Percentiles rank a stretch among this genome's conserved stretches.
These are phyloP conservation scores for Montifringilla adamsi DNA, from an alignment of 2,113 vertebrate genomes.

Conservation along the genomic window DNA sequence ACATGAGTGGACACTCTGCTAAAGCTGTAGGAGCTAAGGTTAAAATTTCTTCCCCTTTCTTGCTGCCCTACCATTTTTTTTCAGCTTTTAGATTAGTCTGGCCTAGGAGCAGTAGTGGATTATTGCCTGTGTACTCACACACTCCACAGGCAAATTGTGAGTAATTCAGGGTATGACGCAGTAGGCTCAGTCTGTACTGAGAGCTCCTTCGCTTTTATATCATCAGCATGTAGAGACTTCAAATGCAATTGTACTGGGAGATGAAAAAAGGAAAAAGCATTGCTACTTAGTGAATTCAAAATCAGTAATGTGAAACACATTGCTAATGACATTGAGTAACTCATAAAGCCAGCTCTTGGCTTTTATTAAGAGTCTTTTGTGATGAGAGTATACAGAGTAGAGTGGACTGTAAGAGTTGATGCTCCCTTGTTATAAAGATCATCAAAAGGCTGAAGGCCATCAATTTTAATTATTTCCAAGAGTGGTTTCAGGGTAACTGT, in stretches of 20 bases:
- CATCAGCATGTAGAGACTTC: not conserved
- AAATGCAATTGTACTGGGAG: not conserved
- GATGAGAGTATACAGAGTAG: not conserved
- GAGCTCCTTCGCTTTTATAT: not conserved
- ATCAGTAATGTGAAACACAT: not conserved
- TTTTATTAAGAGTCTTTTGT: not conserved
- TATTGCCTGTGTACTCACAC: not conserved
- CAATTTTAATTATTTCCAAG: conserved; percentile 9
- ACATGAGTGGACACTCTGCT: not conserved
- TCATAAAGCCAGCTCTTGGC: not conserved
- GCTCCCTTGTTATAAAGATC: not conserved
- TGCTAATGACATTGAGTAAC: not conserved
- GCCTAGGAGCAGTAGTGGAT: not conserved
- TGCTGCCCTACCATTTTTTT: not conserved
- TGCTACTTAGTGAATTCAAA: not conserved
- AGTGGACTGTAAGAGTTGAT: not conserved
- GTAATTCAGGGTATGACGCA: not conserved
- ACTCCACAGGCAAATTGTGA: not conserved
- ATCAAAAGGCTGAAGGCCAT: not conserved
- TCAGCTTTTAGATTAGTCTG: not conserved
- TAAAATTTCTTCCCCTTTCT: not conserved
- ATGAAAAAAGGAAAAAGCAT: not conserved
- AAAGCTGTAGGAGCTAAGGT: not conserved
- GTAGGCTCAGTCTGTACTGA: not conserved
- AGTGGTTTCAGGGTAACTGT: not conserved